These are phyloP conservation scores for Mactra quadrangularis DNA, from an alignment of 1,140 invertebrate genomes.

Conservation along the genomic window DNA sequence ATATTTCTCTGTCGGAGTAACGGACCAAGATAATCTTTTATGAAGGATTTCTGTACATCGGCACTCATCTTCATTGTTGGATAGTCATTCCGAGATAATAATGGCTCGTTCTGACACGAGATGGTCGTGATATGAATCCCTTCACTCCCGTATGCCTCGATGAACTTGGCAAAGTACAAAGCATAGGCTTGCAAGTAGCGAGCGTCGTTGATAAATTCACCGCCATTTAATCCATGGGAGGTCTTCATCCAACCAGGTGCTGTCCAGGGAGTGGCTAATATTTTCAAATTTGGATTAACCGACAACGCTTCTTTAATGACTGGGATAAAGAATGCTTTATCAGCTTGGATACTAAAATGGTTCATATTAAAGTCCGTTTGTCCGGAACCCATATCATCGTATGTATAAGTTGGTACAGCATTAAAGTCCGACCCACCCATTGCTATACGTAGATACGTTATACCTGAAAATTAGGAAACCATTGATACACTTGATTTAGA, in stretches of 20 bases:
- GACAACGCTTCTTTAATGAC: constrained; percentile 64
- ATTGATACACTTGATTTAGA: background rate
- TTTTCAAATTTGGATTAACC: constrained; percentile 65
- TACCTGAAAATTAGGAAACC: constrained; percentile 45
- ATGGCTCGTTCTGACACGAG: constrained; percentile 70
- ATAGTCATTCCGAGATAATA: constrained; percentile 52
- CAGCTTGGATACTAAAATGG: constrained; percentile 67
- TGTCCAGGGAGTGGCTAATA: constrained; percentile 70
- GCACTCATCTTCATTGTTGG: constrained; percentile 52
- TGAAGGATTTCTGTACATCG: constrained; percentile 51
- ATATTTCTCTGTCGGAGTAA: constrained; percentile 58
- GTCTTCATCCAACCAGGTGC: constrained; percentile 72
- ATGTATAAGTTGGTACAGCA: constrained; percentile 64
- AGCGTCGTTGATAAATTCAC: constrained; percentile 42
- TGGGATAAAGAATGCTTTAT: constrained; percentile 66
- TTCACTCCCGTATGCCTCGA: constrained; percentile 64
- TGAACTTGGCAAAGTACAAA: constrained; percentile 68
- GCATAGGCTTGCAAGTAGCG: constrained; percentile 10
- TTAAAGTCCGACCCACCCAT: constrained; percentile 67
- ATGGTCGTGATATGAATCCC: constrained; percentile 65
- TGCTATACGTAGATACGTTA: constrained; percentile 61
- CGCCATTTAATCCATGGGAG: constrained; percentile 57
- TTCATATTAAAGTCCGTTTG: constrained; percentile 62
- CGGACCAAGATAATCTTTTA: constrained; percentile 65
- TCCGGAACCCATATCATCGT: constrained; percentile 48